These are phyloP conservation scores for Smithornis capensis DNA, from an alignment of 2,113 vertebrate species.

Conservation along the genomic window DNA sequence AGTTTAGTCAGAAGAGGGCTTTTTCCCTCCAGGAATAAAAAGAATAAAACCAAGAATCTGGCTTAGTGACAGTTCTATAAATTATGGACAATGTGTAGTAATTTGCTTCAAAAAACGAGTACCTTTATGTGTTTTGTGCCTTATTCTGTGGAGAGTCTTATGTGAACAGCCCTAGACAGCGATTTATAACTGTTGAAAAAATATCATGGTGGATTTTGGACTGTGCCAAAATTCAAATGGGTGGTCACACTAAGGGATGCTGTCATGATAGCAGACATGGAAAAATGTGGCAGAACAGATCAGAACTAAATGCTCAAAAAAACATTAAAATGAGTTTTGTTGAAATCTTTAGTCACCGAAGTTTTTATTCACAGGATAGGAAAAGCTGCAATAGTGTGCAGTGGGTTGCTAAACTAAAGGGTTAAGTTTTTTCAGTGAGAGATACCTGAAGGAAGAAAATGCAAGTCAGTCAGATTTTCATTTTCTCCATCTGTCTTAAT, in stretches of 20 bases:
- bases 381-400: neutral
- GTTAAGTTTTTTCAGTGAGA: neutral
- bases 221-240: neutral
- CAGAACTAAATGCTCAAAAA: neutral
- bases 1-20: neutral
- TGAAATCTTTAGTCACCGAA: neutral
- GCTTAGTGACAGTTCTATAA: neutral
- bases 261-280: neutral
- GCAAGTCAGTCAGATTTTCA: neutral
- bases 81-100: neutral
- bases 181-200: neutral
- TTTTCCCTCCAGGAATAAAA: neutral
- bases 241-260: neutral
- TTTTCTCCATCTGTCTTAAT: neutral
- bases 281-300: neutral
- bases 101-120: neutral
- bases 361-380: neutral
- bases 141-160: neutral
- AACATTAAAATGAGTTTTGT: neutral
- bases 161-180: neutral
- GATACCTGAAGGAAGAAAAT: neutral
- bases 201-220: neutral
- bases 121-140: neutral
- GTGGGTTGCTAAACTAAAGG: neutral
- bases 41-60: neutral